Percentiles rank a stretch among this genome's conserved stretches.
These are phyloP conservation scores for Nipponia nippon DNA, from an alignment of 2,113 vertebrate genomes.

Conservation along the genomic window DNA sequence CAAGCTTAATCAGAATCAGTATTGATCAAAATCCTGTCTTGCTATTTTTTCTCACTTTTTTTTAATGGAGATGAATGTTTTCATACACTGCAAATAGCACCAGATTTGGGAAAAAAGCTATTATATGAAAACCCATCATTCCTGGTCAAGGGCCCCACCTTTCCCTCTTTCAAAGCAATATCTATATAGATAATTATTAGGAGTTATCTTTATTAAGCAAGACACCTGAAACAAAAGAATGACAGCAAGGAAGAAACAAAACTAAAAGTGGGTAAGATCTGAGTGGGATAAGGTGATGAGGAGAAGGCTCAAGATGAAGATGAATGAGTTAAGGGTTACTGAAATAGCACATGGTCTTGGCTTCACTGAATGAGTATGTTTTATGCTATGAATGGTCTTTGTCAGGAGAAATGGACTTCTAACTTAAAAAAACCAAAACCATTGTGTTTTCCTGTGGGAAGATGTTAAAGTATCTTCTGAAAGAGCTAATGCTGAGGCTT, in stretches of 20 bases:
- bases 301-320: conserved; percentile 24
- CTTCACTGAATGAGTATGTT: conserved; percentile 76
- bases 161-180: background rate
- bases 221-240: background rate
- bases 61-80: conserved; percentile 17
- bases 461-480: background rate
- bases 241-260: background rate
- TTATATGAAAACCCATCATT: background rate
- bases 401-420: background rate
- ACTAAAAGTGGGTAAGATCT: background rate
- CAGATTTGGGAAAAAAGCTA: background rate
- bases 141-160: background rate
- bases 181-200: background rate
- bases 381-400: conserved; percentile 11
- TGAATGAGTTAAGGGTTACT: conserved; percentile 65
- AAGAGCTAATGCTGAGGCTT: background rate
- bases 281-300: background rate
- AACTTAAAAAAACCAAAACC: background rate
- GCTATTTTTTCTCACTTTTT: background rate
- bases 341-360: conserved; percentile 70
- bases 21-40: conserved; percentile 18
- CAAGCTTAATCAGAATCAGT: conserved; percentile 15
- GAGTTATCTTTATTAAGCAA: background rate
- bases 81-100: background rate
- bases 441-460: background rate